These are phyloP conservation scores for Sceloporus tristichus DNA, from an alignment of 2,113 vertebrate species.

Conservation along the genomic window DNA sequence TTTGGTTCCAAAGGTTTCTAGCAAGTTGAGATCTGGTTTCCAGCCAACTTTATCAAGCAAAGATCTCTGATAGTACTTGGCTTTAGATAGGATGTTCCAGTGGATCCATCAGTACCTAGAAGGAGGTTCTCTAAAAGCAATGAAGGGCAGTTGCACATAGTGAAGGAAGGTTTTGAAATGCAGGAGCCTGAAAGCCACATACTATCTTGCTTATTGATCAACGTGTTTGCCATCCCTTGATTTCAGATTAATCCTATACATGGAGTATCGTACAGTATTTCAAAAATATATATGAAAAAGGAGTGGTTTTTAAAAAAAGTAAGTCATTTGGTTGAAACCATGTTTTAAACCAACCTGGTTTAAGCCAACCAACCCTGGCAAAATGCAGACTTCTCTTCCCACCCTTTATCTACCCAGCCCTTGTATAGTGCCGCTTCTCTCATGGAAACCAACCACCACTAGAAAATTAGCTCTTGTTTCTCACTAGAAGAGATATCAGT, in stretches of 20 bases:
- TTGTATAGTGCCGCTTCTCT: background rate
- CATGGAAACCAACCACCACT: background rate
- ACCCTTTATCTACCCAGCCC: background rate
- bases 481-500: background rate
- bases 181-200: slow-evolving; percentile 62
- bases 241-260: slow-evolving; percentile 56
- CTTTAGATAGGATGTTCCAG: slow-evolving; percentile 47
- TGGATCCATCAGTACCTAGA: slow-evolving; percentile 43
- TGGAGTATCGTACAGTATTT: slow-evolving; percentile 21
- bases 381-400: background rate
- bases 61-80: slow-evolving; percentile 44
- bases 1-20: background rate
- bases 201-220: slow-evolving; percentile 63
- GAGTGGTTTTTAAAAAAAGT: too few relatives aligned
- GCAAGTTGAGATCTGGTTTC: slow-evolving; percentile 24
- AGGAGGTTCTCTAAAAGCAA: slow-evolving; percentile 54
- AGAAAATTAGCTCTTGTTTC: background rate
- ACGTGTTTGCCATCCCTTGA: slow-evolving; percentile 56
- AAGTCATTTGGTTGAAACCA: too few relatives aligned
- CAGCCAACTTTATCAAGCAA: slow-evolving; percentile 49
- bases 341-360: too few relatives aligned
- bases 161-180: slow-evolving; percentile 68
- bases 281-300: too few relatives aligned
- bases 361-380: background rate
- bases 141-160: slow-evolving; percentile 54